Evolutionary conservation across 2,888 invertebrate genomes (phyloP).

Genomic region (Eupithecia abbreviata): DNA sequence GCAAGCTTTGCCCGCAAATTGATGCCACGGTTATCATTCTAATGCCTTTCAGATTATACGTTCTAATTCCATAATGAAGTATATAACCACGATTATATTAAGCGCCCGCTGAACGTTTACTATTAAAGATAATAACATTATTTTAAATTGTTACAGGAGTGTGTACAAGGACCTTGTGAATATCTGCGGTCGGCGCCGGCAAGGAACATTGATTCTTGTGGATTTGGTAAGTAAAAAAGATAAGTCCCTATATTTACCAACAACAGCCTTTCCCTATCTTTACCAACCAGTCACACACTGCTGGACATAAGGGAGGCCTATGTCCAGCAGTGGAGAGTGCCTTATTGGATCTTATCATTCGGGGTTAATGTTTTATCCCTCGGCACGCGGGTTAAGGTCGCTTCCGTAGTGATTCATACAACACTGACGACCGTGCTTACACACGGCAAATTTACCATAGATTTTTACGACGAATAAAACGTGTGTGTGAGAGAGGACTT

Average conservation of each 20-base stretch:
- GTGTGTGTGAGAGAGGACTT: too few relatives aligned
- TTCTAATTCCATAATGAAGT: neutral
- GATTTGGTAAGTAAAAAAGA: conserved; percentile 80
- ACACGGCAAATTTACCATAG: too few relatives aligned
- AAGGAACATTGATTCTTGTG: conserved; percentile 84
- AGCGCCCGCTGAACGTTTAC: neutral
- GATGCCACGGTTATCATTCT: neutral
- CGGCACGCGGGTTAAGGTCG: too few relatives aligned
- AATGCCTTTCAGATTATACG: neutral
- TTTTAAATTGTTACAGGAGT: conserved; percentile 64
- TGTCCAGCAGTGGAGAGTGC: neutral
- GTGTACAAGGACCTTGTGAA: conserved; percentile 81
- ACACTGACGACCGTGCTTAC: too few relatives aligned
- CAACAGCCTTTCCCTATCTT: neutral
- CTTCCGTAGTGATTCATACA: neutral
- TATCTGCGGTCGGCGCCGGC: conserved; percentile 89
- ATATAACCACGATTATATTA: neutral
- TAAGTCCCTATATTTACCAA: neutral
- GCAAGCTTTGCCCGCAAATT: neutral
- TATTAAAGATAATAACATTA: neutral
- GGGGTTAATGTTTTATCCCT: neutral
- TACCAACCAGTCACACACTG: neutral
- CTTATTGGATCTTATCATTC: neutral
- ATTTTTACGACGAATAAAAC: too few relatives aligned
- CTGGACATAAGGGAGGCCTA: neutral